Percentiles rank a stretch among this genome's conserved stretches.
These are phyloP conservation scores for Bufo bufo DNA, from an alignment of 2,113 vertebrate species.

Conservation along the genomic window DNA sequence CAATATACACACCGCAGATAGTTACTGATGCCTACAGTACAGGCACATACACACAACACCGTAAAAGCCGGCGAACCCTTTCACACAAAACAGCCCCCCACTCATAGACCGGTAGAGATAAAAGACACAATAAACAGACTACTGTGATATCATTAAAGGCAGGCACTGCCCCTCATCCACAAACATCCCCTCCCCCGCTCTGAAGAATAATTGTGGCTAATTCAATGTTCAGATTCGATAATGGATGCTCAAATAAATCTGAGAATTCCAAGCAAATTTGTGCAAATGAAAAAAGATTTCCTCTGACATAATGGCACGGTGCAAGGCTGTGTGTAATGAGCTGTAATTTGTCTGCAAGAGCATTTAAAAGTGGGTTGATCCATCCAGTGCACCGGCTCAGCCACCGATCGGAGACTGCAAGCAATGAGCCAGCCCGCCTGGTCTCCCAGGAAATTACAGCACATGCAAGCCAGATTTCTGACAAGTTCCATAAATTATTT, in stretches of 20 bases:
- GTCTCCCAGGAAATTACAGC: constrained; percentile 86
- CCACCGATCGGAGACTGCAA: constrained; percentile 76
- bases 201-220: constrained; percentile 98
- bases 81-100: not conserved
- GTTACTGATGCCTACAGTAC: not conserved
- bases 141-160: constrained; percentile 58
- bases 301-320: constrained; percentile 97
- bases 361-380: constrained; percentile 84
- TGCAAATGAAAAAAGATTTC: constrained; percentile 99
- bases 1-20: too few relatives aligned
- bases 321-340: constrained; percentile 98
- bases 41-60: not conserved
- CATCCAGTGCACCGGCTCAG: constrained; percentile 78
- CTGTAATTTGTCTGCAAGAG: constrained; percentile 98
- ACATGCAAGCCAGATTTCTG: constrained; percentile 89
- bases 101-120: not conserved
- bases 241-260: constrained; percentile 98
- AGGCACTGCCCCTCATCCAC: constrained; percentile 79
- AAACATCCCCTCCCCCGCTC: constrained; percentile 84
- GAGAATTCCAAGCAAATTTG: constrained; percentile 99
- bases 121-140: not conserved
- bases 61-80: too few relatives aligned
- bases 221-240: constrained; percentile 98
- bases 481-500: constrained; percentile 99
- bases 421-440: constrained; percentile 80